Evolutionary conservation across 2,888 invertebrate species (phyloP), one percentile per base, ranked within the genome.

Genomic region (Lypha dubia): DNA sequence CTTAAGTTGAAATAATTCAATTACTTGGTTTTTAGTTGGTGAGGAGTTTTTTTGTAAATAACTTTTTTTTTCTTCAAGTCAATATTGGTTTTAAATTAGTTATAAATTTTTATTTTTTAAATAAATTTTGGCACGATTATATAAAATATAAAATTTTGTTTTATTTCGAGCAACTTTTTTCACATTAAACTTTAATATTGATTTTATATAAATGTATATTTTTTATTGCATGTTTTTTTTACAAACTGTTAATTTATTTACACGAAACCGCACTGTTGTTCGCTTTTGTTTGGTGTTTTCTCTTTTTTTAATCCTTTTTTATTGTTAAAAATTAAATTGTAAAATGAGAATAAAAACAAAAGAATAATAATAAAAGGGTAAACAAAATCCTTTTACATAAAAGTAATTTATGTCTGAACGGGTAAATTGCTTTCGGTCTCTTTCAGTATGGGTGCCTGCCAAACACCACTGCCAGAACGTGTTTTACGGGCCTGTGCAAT

Each of bases 401-500:
- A 56, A 71, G 63, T 82, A 82, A 85, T 82, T 90, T 91, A 92
- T 91, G 92, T 92, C 87, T 91, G 90, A 53, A 92, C 91, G 71
- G 91, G 90, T 74, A 92, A 91, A 87, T 91, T 92, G 88, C 89
- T 91, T 82, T 92, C 91, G 44, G 88, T 88, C 87, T 91, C 91
- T 83, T 90, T 89, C 74, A 91, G 87, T 38, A 91, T 88, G 90
- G 96, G 94, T 63, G 91, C 89, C 90, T 96, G 94, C 90, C 96
- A 96, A 93, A 97, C 95, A 79, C 96, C 95, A 28, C 92, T 92
- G 76, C 92, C 91, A 74, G 92, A 91, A 76, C 92, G 91, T 6
- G 96, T 94, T 93, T 97, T 97, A 82, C 96, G 94, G 28, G 96
- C 95, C 89, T 95, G 95, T 28, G 96, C 96, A 88, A 97, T 97